phyloP scores from a whole-genome alignment of 2,888 invertebrate genomes.

The Elegia similella region DNA sequence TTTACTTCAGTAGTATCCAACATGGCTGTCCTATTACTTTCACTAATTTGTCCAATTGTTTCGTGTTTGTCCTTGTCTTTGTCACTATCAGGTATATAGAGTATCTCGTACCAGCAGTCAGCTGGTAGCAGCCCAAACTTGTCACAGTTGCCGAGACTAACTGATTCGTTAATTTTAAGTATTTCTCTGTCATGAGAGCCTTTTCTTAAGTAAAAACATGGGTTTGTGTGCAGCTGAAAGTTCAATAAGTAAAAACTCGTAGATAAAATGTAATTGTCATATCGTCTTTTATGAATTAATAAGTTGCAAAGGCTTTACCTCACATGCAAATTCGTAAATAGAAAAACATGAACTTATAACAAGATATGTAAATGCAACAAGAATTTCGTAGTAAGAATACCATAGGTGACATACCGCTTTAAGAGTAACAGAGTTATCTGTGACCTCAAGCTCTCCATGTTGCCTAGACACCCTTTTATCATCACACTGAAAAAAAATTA shows the following conservation, averaged over 20 bases:
- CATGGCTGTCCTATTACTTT: background rate
- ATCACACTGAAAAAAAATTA: constrained; percentile 56
- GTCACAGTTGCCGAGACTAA: constrained; percentile 67
- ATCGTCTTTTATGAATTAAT: too few species aligned
- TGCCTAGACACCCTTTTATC: constrained; percentile 78
- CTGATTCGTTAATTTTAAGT: constrained; percentile 49
- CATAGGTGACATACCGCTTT: constrained; percentile 57
- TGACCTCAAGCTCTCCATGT: constrained; percentile 71
- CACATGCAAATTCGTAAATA: too few species aligned
- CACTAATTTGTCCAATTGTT: background rate
- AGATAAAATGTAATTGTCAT: too few species aligned
- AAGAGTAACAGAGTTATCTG: constrained; percentile 51
- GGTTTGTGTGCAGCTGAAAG: constrained; percentile 78
- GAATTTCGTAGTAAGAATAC: too few species aligned
- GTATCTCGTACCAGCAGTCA: constrained; percentile 70
- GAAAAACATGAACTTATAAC: too few species aligned
- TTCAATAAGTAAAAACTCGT: too few species aligned
- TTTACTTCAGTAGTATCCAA: constrained; percentile 19
- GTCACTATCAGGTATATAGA: constrained; percentile 31
- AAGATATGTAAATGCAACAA: background rate
- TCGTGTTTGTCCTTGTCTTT: constrained; percentile 11
- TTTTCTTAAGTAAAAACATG: constrained; percentile 70
- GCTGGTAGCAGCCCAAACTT: constrained; percentile 77
- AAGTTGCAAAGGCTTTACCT: too few species aligned
- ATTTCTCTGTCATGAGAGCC: constrained; percentile 45